Conservation (phyloP, 2,888 invertebrate species). For the Conops quadrifasciatus region DNA sequence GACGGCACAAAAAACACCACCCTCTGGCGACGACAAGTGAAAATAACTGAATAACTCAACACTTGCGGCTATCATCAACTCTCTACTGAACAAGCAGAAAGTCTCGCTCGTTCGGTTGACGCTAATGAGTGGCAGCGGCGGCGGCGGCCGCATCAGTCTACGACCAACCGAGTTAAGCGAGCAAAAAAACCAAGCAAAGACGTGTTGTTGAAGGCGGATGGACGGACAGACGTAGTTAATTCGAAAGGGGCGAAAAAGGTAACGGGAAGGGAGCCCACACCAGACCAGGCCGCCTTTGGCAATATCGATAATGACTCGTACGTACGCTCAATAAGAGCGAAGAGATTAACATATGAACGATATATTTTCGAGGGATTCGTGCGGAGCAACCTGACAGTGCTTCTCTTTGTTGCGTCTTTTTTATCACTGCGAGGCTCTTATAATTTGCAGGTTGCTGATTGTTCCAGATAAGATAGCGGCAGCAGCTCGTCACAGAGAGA, state of each 20-base stretch:
- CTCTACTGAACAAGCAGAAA: slow-evolving; percentile 3
- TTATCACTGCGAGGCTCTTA: slow-evolving; percentile 5
- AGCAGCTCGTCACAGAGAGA: too few relatives aligned
- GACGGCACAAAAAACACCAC: slow-evolving; percentile 31
- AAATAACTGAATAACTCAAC: slow-evolving; percentile 35
- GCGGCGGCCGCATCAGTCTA: not conserved
- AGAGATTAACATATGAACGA: not conserved
- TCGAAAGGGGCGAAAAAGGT: not conserved
- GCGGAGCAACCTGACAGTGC: too few relatives aligned
- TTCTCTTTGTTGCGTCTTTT: slow-evolving; percentile 4
- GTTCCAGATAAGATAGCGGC: slow-evolving; percentile 20
- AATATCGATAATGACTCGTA: slow-evolving; percentile 17
- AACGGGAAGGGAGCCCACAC: not conserved
- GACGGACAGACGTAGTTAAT: too few relatives aligned
- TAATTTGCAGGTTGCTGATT: not conserved
- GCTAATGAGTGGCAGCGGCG: slow-evolving; percentile 16
- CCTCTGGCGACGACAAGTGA: slow-evolving; percentile 38
- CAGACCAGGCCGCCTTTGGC: not conserved
- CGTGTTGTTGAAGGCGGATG: not conserved
- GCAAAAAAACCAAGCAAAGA: not conserved
- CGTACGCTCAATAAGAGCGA: not conserved
- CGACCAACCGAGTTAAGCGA: not conserved
- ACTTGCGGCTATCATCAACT: slow-evolving; percentile 5
- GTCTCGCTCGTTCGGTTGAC: slow-evolving; percentile 4
- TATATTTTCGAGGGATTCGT: not conserved